Evolutionary conservation across 1,140 invertebrate genomes (phyloP).

Genomic region (Atta cephalotes): DNA sequence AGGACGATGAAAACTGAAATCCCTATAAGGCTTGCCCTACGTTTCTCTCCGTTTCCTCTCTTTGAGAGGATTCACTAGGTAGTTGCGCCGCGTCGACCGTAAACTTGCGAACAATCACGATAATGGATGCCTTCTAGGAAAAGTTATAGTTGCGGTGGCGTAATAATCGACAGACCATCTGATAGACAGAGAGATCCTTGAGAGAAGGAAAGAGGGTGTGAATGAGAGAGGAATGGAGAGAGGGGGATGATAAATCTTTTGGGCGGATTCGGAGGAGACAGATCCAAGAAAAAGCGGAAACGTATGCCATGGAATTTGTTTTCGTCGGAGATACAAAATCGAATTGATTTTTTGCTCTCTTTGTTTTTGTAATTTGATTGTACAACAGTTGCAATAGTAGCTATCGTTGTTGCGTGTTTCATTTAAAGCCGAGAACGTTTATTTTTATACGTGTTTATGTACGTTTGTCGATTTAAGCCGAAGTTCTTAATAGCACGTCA

Average conservation of each 20-base stretch:
- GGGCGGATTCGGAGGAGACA: constrained; percentile 20
- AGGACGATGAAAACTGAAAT: constrained; percentile 54
- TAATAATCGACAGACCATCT: constrained; percentile 78
- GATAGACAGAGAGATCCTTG: constrained; percentile 23
- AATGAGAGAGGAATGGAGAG: neutral
- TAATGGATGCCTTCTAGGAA: constrained; percentile 81
- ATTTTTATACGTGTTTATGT: constrained; percentile 31
- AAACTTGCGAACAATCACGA: constrained; percentile 80
- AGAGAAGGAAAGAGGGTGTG: constrained; percentile 8
- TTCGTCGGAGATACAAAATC: constrained; percentile 36
- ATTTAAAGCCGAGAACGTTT: constrained; percentile 34
- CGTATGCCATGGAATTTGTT: constrained; percentile 37
- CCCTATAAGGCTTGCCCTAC: constrained; percentile 29
- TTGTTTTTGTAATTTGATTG: constrained; percentile 15
- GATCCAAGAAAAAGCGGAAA: constrained; percentile 44
- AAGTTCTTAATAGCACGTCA: constrained; percentile 31
- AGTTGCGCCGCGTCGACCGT: constrained; percentile 72
- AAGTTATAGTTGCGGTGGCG: constrained; percentile 76
- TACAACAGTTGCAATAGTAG: neutral
- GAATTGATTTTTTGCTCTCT: constrained; percentile 6
- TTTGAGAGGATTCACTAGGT: constrained; percentile 65
- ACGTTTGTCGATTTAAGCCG: neutral
- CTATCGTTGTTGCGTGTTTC: constrained; percentile 37
- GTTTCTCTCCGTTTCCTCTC: constrained; percentile 53
- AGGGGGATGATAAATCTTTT: constrained; percentile 24